These are phyloP conservation scores for Pelusios castaneus DNA, from an alignment of 2,113 vertebrate species.

Conservation along the genomic window DNA sequence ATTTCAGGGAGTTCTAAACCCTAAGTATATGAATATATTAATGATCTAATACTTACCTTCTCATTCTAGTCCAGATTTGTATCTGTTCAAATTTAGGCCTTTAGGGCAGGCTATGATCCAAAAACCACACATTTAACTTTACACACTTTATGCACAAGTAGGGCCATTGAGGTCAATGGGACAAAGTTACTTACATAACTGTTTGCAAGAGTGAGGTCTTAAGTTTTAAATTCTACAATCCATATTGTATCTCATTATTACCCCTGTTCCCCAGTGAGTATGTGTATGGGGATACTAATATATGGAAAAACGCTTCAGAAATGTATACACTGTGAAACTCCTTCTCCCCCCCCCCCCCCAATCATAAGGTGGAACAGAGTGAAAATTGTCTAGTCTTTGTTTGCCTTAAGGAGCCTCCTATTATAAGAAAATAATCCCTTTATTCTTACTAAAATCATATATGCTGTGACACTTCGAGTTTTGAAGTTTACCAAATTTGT, in stretches of 20 bases:
- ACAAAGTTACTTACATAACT: background rate
- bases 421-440: background rate
- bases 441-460: background rate
- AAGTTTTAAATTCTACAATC: background rate
- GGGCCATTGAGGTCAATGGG: no score
- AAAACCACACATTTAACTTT: background rate
- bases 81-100: background rate
- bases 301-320: background rate
- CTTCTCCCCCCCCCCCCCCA: no score
- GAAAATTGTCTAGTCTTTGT: constrained; percentile 37
- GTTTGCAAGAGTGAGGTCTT: background rate
- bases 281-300: background rate
- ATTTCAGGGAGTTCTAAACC: background rate
- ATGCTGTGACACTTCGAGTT: background rate
- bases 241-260: background rate
- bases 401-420: background rate
- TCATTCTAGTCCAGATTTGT: background rate
- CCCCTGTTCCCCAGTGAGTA: background rate
- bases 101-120: background rate
- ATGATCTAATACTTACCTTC: background rate
- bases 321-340: background rate
- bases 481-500: background rate
- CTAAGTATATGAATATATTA: background rate
- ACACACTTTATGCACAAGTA: no score
- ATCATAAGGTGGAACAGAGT: background rate